Evolutionary conservation across 2,113 vertebrate genomes (phyloP), one percentile per base, ranked within the genome.

Genomic region (Anhinga anhinga): DNA sequence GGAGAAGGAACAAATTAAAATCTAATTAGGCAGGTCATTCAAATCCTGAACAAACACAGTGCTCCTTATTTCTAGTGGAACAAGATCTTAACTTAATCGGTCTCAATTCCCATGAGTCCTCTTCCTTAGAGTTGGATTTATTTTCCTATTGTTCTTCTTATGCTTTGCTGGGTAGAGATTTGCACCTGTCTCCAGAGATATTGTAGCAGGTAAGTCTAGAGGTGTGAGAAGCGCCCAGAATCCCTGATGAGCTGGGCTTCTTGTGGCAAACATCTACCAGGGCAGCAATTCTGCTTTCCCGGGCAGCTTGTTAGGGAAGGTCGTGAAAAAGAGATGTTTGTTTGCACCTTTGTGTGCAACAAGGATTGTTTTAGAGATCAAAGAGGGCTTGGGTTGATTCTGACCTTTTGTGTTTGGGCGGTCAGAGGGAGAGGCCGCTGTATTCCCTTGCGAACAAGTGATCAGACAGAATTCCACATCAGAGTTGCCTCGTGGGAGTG

Each of bases 11-110:
- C 85, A 90, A 96, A 97, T 97, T 96, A 97, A 96, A 96, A 90
- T 93, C 90, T 96, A 96, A 96, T 97, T 96, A 95, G 92, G 82
- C 82, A 97, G 95, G 93, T 97, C 95, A 97, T 96, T 96, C 87
- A 97, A 97, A 97, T 96, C 82, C 95, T n/a, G 14, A 93, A 93
- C 92, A 94, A 88, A 96, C 94, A 96, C 70, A 86, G 87, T 0
- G 1, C 88, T 95, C 93, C 93, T 96, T 95, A 92, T 95, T 96
- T 96, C 96, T 96, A 82, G 62, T 88, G 96, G 96, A 96, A 97
- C 90, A 70, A 93, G 96, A 88, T 93, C 96, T 96, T 96, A 93
- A 96, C 86, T 96, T 89, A 87, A 94, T 96, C 22, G 0, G 86
- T 87, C 61, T 96, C 85, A 73, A 42, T 91, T 97, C 96, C 88